Conservation (phyloP, 1,140 invertebrate species). For the Melanaphis sacchari region DNA sequence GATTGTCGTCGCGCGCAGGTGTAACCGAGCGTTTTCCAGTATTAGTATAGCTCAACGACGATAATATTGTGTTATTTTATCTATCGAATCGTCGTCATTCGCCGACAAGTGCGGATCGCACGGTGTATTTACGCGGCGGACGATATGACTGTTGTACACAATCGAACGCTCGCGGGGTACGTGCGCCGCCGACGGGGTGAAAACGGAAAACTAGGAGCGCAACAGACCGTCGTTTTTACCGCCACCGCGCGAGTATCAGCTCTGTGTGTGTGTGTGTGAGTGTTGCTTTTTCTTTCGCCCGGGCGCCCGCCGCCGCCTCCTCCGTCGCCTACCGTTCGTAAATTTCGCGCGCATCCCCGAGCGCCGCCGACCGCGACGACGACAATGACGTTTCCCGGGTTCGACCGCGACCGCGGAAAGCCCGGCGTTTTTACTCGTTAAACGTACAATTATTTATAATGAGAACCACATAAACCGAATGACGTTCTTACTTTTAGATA, state of each 20-base stretch:
- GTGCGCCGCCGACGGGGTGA: slow-evolving; percentile 5
- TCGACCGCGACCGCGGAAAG: not conserved
- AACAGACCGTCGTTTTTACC: slow-evolving; percentile 54
- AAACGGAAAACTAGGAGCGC: slow-evolving; percentile 42
- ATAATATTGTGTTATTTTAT: too few relatives aligned
- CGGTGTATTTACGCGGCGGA: not conserved
- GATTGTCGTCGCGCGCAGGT: too few relatives aligned
- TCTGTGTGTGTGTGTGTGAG: not conserved
- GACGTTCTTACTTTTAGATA: too few relatives aligned
- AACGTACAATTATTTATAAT: not conserved
- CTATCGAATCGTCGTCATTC: not conserved
- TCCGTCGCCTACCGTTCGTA: not conserved
- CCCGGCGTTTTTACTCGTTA: not conserved
- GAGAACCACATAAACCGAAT: not conserved
- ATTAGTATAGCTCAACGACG: too few relatives aligned
- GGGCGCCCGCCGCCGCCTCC: not conserved
- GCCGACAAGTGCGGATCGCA: not conserved
- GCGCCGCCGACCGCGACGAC: not conserved
- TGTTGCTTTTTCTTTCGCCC: slow-evolving; percentile 54
- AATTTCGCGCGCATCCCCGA: slow-evolving; percentile 44
- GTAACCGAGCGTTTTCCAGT: too few relatives aligned
- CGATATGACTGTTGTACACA: not conserved
- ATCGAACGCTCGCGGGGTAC: not conserved
- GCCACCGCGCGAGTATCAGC: not conserved
- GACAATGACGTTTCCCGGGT: not conserved